Conservation (phyloP, 2,888 invertebrate species). For the Dinocampus coccinellae region DNA sequence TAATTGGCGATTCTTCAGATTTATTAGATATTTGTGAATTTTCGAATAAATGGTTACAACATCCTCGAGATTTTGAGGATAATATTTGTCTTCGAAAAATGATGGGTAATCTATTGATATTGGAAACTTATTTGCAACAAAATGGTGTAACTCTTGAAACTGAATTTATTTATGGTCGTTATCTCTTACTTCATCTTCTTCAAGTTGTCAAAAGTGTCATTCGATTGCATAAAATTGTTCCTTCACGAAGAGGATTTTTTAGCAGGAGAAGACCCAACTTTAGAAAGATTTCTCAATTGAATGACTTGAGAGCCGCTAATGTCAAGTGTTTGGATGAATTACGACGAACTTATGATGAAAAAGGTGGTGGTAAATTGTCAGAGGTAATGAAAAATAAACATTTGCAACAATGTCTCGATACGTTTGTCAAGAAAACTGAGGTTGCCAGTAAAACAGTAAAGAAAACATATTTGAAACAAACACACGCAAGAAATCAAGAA, state of each 20-base stretch:
- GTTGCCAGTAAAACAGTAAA: not conserved
- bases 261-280: not conserved
- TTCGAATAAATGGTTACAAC: not conserved
- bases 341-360: conserved; percentile 14
- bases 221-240: not conserved
- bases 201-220: conserved; percentile 34
- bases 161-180: conserved; percentile 26
- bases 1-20: conserved; percentile 12
- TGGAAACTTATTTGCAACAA: conserved; percentile 25
- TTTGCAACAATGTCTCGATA: conserved; percentile 12
- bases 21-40: conserved; percentile 28
- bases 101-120: conserved; percentile 30
- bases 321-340: conserved; percentile 24
- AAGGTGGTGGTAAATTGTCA: conserved; percentile 6
- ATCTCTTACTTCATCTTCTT: conserved; percentile 26
- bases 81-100: conserved; percentile 30
- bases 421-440: conserved; percentile 6
- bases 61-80: not conserved
- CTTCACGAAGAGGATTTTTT: conserved; percentile 6
- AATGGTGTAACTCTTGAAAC: conserved; percentile 30
- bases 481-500: not conserved
- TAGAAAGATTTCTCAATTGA: not conserved
- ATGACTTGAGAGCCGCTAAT: conserved; percentile 17
- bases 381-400: not conserved
- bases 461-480: not conserved